Evolutionary conservation across 1,140 invertebrate genomes (phyloP), one percentile per base, ranked within the genome.

Genomic region (Eueides isabella): DNA sequence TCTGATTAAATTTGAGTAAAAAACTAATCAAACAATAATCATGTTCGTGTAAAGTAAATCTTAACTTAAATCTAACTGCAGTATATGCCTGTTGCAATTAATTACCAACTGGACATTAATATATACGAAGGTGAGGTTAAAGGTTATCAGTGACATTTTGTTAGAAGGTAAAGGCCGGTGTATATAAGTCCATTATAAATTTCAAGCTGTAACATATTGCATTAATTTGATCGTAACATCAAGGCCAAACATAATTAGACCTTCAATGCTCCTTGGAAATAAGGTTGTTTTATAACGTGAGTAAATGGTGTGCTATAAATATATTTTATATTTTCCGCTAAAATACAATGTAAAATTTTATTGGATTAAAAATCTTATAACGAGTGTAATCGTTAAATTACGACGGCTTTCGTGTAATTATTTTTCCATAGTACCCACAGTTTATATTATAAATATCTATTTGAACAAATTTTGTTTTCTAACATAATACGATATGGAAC

Each of bases 261-360:
- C 75, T 79, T 79, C 72, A 74, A 76, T 80, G 71, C 64, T 70
- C 77, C 67, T 79, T 79, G 77, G 67, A 81, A 78, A 73, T 71
- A 75, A 77, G 55, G 61, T 62, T 74, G 48, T 75, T 77, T 77
- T 77, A 75, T 77, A 63, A 63, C 61, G 14, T 63, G 61, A 63
- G 0, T 31, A 63, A 26, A 48, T 19, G 41, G 19, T 23, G 48
- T 55, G 48, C 44, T 55, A 55, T 55, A 26, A 55, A 55, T 55
- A 55, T 55, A 55, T 55, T 55, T 55, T 23, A 55, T 2, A 23
- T 55, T 55, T 55, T 55, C 0, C 9, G 44, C 16, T 55, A 55
- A 55, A 55, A 55, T 55, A 55, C 19, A 6, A 55, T 55, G 44
- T 55, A 26, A 23, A 26, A 23, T 55, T 55, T 55, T 55, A 19